Evolutionary conservation across 2,888 invertebrate species (phyloP), one percentile per base, ranked within the genome.

Genomic region (Crossocerus cetratus): DNA sequence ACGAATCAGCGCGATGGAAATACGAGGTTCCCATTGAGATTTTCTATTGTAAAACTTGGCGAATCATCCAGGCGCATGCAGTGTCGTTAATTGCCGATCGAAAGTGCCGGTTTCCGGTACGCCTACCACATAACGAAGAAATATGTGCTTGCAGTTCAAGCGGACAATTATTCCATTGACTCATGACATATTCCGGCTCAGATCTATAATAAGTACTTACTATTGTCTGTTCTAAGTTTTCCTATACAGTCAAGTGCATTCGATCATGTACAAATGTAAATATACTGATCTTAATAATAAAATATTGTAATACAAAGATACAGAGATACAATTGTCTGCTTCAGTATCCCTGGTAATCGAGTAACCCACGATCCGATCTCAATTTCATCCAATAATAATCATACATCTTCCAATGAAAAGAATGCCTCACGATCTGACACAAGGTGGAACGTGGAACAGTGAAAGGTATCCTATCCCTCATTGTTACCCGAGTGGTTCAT

Each of bases 211-310:
- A 68, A 74, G 81, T 81, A 83, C 81, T 81, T 83, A 83, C 57
- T 57, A 77, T 77, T 68, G 73, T 76, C 69, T 45, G 59, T 74
- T 60, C 22, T 69, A 74, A 76, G 77, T 68, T 77, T 80, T 77
- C 72, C 69, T 84, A 74, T 77, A 67, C 71, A 76, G 73, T 72
- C 60, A 69, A 78, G 64, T 83, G 64, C 75, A 81, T 78, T 81
- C 71, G 81, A 84, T 85, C 78, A 74, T 88, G 88, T 88, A 88
- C 82, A 88, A 87, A 88, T 88, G 88, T 88, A 87, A 84, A 88
- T 88, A 88, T 77, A 81, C 75, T 66, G 65, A 80, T 77, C 80
- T 81, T 84, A 83, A 79, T 81, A 74, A 83, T 84, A 82, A 81
- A 83, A 79, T 83, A 82, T 80, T 81, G 84, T 84, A 84, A 84